These are phyloP conservation scores for Allygus modestus DNA, from an alignment of 2,888 invertebrate species.

Conservation along the genomic window DNA sequence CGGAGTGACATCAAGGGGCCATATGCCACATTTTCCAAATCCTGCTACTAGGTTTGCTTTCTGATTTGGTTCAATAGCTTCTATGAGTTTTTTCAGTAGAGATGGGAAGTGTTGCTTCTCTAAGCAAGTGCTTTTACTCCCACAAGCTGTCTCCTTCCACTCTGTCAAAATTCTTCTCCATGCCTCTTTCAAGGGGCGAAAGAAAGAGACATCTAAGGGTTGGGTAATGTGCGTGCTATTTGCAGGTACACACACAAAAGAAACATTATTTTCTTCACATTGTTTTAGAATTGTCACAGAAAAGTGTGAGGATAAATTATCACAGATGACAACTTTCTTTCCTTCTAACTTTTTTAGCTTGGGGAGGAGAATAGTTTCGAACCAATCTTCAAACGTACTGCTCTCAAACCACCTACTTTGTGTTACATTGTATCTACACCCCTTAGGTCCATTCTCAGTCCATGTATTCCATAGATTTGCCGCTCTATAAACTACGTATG, in stretches of 20 bases:
- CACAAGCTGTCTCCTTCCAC: too few species aligned
- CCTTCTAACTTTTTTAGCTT: constrained; percentile 23
- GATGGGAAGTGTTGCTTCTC: too few species aligned
- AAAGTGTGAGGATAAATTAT: constrained; percentile 71
- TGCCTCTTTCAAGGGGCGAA: neutral
- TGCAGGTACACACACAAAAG: neutral
- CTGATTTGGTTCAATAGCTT: too few species aligned
- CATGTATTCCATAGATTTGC: neutral
- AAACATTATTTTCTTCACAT: neutral
- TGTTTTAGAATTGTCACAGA: neutral
- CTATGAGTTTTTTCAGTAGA: too few species aligned
- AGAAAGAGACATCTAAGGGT: neutral
- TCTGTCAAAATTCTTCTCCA: neutral
- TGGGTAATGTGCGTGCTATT: neutral
- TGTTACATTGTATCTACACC: constrained; percentile 18
- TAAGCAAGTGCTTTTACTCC: too few species aligned
- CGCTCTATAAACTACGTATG: constrained; percentile 45
- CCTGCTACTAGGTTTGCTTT: too few species aligned
- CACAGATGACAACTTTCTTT: constrained; percentile 69
- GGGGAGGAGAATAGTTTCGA: constrained; percentile 64
- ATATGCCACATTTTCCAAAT: neutral
- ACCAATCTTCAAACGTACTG: constrained; percentile 71
- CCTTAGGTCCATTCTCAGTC: too few species aligned
- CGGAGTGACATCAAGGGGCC: neutral
- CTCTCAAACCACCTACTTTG: constrained; percentile 35